These are phyloP conservation scores for Ondatra zibethicus DNA, from an alignment of 2,113 vertebrate genomes.

Conservation along the genomic window DNA sequence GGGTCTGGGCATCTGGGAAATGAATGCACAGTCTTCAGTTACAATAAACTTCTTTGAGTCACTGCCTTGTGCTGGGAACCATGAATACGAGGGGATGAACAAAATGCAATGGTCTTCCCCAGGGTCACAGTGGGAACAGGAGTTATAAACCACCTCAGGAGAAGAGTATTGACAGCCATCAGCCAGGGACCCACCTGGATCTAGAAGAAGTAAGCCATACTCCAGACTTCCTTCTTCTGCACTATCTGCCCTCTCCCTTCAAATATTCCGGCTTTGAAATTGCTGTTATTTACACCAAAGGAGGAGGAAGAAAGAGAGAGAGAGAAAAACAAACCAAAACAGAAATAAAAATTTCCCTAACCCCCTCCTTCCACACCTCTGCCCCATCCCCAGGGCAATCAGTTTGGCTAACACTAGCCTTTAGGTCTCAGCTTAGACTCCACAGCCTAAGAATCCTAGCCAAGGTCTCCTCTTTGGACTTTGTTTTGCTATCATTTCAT, in stretches of 20 bases:
- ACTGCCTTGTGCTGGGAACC: neutral
- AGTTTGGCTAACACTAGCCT: neutral
- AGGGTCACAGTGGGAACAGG: no score
- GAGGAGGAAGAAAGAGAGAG: neutral
- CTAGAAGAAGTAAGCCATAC: no score
- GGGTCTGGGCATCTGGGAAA: no score
- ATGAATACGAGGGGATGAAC: neutral
- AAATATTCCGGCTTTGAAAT: neutral
- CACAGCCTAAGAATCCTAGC: neutral
- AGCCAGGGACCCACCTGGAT: neutral
- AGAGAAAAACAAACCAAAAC: neutral
- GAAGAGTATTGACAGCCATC: neutral
- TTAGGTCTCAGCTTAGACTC: neutral
- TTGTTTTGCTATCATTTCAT: neutral
- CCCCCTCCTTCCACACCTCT: neutral
- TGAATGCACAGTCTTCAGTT: no score
- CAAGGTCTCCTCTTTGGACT: no score
- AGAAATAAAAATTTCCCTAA: neutral
- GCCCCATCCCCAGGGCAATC: neutral
- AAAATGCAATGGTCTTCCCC: neutral
- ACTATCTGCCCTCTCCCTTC: accelerated
- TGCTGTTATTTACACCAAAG: neutral
- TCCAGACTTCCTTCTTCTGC: neutral
- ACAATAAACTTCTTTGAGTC: neutral
- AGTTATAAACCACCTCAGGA: neutral